Conservation (phyloP, 1,140 invertebrate species). For the Panonychus citri region DNA sequence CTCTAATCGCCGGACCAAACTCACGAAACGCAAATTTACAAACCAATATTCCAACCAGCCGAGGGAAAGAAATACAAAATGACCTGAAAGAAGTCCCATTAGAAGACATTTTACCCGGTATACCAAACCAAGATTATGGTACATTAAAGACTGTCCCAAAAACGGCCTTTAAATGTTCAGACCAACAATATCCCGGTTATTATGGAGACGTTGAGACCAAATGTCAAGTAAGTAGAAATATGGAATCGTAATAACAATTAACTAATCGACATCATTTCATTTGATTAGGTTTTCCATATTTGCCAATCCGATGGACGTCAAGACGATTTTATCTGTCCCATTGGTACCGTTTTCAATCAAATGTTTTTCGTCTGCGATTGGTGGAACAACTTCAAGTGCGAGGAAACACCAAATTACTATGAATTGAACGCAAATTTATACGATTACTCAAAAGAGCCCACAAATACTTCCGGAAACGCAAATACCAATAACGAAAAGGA, state of each 20-base stretch:
- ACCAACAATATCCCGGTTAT: slow-evolving; percentile 25
- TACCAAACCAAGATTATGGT: slow-evolving; percentile 25
- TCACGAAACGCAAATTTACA: too few relatives aligned
- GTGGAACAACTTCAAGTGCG: slow-evolving; percentile 69
- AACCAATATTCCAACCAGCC: too few relatives aligned
- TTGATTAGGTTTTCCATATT: slow-evolving; percentile 22
- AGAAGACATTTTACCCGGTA: slow-evolving; percentile 20
- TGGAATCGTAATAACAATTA: not conserved
- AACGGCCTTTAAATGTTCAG: slow-evolving; percentile 24
- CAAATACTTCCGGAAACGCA: not conserved
- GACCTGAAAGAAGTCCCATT: slow-evolving; percentile 7
- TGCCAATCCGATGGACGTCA: slow-evolving; percentile 20
- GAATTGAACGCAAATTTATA: slow-evolving; percentile 24
- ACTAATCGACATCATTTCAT: not conserved
- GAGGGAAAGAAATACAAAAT: not conserved
- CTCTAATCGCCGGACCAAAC: too few relatives aligned
- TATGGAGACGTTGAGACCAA: slow-evolving; percentile 25
- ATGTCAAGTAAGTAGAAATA: slow-evolving; percentile 23
- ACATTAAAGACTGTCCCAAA: slow-evolving; percentile 21
- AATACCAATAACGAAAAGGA: not conserved
- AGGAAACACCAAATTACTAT: slow-evolving; percentile 30
- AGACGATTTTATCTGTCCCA: slow-evolving; percentile 24
- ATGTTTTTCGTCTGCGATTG: slow-evolving; percentile 24
- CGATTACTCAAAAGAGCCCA: slow-evolving; percentile 7
- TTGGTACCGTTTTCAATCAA: slow-evolving; percentile 25